Percentiles rank a stretch among this genome's conserved stretches.
These are phyloP conservation scores for Ammodytes marinus DNA, from an alignment of 2,113 vertebrate genomes.

Conservation along the genomic window DNA sequence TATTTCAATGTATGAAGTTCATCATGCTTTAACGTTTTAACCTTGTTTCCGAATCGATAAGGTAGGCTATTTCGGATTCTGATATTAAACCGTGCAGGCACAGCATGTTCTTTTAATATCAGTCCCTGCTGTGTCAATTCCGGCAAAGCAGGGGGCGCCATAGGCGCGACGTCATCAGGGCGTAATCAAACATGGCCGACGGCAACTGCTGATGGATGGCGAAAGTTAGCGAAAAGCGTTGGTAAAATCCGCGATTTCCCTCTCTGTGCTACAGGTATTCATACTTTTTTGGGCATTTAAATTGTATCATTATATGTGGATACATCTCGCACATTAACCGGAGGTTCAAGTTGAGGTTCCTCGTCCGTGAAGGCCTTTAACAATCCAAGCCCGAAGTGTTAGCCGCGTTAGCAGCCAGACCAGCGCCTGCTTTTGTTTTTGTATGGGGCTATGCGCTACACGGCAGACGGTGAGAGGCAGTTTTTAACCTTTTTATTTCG, in stretches of 20 bases:
- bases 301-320: rapidly evolving
- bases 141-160: slow-evolving; percentile 33
- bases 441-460: background rate
- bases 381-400: slow-evolving; percentile 38
- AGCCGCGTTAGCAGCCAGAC: slow-evolving; percentile 64
- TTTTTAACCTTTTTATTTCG: background rate
- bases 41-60: no score
- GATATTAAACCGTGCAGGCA: no score
- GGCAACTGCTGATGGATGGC: slow-evolving; percentile 29
- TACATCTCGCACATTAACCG: background rate
- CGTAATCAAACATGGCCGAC: slow-evolving; percentile 78
- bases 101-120: no score
- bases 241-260: background rate
- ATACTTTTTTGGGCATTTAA: rapidly evolving
- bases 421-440: slow-evolving; percentile 62
- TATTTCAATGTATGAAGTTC: no score
- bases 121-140: slow-evolving; percentile 1
- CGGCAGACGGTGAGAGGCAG: background rate
- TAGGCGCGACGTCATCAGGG: slow-evolving; percentile 5
- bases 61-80: no score
- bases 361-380: background rate
- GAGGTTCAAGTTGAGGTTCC: background rate
- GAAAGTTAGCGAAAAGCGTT: slow-evolving; percentile 36
- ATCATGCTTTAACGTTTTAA: no score
- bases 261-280: background rate